phyloP scores from a whole-genome alignment of 2,888 invertebrate species.

The Chirona hameri region DNA sequence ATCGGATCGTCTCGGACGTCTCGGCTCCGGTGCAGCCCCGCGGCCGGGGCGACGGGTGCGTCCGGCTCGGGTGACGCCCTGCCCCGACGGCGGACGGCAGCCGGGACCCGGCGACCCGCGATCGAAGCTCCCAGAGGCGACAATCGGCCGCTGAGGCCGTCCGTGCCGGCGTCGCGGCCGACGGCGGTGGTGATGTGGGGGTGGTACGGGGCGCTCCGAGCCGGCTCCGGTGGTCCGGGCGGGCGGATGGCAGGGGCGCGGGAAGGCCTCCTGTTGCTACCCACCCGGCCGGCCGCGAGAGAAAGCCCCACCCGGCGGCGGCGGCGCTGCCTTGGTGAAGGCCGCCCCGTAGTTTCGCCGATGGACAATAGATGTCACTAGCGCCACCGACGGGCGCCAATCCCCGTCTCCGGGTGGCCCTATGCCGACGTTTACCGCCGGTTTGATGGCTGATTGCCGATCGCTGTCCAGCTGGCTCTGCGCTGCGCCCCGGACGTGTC shows the following conservation, averaged over 20 bases:
- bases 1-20: not conserved
- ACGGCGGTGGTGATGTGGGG: not conserved
- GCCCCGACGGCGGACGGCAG: not conserved
- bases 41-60: not conserved
- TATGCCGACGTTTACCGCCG: too few relatives aligned
- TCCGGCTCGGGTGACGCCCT: not conserved
- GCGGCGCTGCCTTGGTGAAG: conserved; percentile 1
- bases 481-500: too few relatives aligned
- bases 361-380: not conserved
- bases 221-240: too few relatives aligned
- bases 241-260: not conserved
- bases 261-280: not conserved
- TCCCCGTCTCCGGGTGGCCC: not conserved
- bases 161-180: not conserved
- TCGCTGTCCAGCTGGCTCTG: not conserved
- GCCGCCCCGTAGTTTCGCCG: not conserved
- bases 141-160: too few relatives aligned
- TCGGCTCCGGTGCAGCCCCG: not conserved
- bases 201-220: not conserved
- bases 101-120: too few relatives aligned
- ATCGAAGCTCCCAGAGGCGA: too few relatives aligned
- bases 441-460: too few relatives aligned
- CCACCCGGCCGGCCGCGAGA: not conserved
- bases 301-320: not conserved
- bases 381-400: not conserved